Evolutionary conservation across 1,140 invertebrate species (phyloP), one percentile per base, ranked within the genome.

Genomic region (Ips typographus): DNA sequence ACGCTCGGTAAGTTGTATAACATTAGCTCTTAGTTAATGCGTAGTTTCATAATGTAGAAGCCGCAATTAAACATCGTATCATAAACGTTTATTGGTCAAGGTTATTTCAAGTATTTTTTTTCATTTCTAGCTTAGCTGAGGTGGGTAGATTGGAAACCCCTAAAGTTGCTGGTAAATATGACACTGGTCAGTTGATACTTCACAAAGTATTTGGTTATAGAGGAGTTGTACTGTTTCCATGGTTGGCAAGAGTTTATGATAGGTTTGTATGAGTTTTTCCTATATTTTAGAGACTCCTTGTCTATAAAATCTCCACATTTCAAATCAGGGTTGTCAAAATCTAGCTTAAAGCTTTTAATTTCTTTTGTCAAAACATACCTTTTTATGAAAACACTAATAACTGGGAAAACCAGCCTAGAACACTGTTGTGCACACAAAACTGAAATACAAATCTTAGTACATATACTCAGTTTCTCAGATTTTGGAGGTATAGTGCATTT

Each of bases 191-290:
- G 82, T 83, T 98, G 51, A 98, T 99, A 80, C 83, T 98, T 37
- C 96, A 99, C 79, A 88, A 92, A 78, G 90, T 98, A 22, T 98
- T 98, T 84, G 95, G 95, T 8, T 98, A 98, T 80, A 84, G 96
- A 75, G 96, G 96, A 6, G 94, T 98, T 4, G 90, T 98, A 68
- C 84, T 99, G 37, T 98, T 98, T 81, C 95, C 96, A 3, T 98
- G 96, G 96, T 82, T 93, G 51, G 96, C 95, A 2, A 87, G 91
- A 79, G 95, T 98, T 6, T 98, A 96, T 78, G 96, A 98, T 77
- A 63, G 68, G 68, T 68, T 40, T 36, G 6, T 6, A 59, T 55
- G 4, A 55, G 1, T 55, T 38, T 55, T 55, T 22, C n/a, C n/a
- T 5, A 5, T 47, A 47, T 4, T 4, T 22, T 36, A 55, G 7